Base-by-base conservation (phyloP, 1,140 invertebrate genomes). In the Sminthurides bifidus region DNA sequence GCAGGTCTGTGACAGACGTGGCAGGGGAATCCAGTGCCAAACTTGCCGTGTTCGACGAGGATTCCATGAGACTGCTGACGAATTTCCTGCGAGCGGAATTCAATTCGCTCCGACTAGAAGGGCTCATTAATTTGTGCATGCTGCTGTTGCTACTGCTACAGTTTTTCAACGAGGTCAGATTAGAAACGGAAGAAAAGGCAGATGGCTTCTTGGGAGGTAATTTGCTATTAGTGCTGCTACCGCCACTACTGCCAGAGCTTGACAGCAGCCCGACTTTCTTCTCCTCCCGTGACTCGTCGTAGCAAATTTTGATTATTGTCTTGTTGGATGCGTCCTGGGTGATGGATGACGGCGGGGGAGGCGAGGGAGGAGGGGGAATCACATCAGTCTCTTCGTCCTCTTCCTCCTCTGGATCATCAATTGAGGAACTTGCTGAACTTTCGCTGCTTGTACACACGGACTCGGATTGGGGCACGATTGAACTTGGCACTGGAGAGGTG, bases 301-400 rank as follows among this genome's bases (percentile, higher is more conserved):
- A 60, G 1, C 61, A 61, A 19, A 63, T 63, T 49, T 65, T 60
- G n/a, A 63, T 61, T 15, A 63, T 65, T 23, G 64, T 65, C 37
- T 60, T 64, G 31, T 63, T 59, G 40, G 59, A 46, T 17, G 45
- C 48, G 51, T 60, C 59, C 46, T 57, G 59, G 5, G 48, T 52
- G 24, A 56, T 61, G 27, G 51, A 46, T 1, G 46, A 44, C 15
- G 51, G 50, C 3, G 58, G 29, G 5, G 55, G 30, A 10, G 51
- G 41, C 30, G n/a, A n/a, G n/a, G n/a, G n/a, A n/a, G 63, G 50
- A 23, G 45, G 43, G 38, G 59, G 51, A 21, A 49, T 54, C 31
- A 48, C 19, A 44, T n/a, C 35, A 35, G 35, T 19, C n/a, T 15
- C 21, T 19, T 24, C 45, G 26, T 50, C 23, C 44, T 24, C 8